These are phyloP conservation scores for Eonycteris spelaea DNA, from an alignment of 2,113 vertebrate genomes.

Conservation along the genomic window DNA sequence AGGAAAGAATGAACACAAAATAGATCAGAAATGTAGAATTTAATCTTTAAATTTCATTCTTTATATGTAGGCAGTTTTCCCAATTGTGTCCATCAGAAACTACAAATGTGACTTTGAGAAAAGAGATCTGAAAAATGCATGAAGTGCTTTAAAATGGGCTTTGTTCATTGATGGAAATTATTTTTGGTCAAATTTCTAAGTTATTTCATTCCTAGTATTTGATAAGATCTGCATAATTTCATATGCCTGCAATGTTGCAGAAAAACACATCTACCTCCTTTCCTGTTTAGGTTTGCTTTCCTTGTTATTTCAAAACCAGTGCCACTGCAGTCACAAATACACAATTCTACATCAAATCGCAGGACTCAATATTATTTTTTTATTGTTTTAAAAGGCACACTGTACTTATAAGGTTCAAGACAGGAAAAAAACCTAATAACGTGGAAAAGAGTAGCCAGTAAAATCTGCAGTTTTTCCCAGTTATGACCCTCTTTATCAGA, in stretches of 20 bases:
- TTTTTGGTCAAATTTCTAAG: slow-evolving; percentile 10
- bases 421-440: background rate
- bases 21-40: background rate
- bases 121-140: background rate
- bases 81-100: background rate
- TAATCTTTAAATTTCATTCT: slow-evolving; percentile 33
- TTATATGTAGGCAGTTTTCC: background rate
- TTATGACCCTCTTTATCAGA: slow-evolving; percentile 16
- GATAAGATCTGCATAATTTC: background rate
- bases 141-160: background rate
- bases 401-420: background rate
- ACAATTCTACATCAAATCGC: background rate
- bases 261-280: background rate
- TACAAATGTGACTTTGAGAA: background rate
- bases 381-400: background rate
- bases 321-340: background rate
- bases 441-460: background rate
- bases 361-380: background rate
- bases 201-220: background rate
- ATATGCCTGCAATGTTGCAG: background rate
- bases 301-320: background rate
- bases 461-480: background rate
- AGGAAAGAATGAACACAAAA: background rate
- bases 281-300: background rate
- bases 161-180: background rate